Conservation (phyloP, 92 coral and sea anemone species). For the Metridium senile region DNA sequence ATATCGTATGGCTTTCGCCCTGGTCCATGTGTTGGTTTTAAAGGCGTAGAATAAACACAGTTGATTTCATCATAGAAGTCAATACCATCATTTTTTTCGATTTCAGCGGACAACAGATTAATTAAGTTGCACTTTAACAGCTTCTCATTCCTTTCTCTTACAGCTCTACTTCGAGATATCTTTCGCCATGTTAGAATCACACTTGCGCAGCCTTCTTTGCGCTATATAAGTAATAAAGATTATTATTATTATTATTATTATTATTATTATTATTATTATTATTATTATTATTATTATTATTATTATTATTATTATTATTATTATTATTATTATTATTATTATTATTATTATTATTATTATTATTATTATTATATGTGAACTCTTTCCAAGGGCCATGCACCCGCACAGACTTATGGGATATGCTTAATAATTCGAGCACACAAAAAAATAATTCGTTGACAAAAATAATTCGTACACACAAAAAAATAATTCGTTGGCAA, state of each 20-base stretch:
- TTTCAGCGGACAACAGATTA: not conserved
- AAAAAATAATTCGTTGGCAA: not conserved
- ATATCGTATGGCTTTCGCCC: slow-evolving; percentile 60
- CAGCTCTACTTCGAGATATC: not conserved
- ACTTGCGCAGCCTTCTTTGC: no score
- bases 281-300: no score
- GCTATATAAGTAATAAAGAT: no score
- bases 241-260: no score
- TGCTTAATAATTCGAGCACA: no score
- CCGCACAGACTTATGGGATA: slow-evolving; percentile 4
- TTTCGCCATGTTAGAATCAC: slow-evolving; percentile 8
- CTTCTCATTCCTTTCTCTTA: slow-evolving; percentile 9
- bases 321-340: no score
- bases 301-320: no score
- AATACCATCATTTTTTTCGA: not conserved
- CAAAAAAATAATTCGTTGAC: not conserved
- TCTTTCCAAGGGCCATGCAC: not conserved
- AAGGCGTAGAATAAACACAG: slow-evolving; percentile 6
- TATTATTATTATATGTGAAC: no score
- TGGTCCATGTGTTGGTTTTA: slow-evolving; percentile 17
- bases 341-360: no score
- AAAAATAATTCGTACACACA: slow-evolving; percentile 9
- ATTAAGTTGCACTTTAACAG: no score
- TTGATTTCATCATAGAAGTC: not conserved
- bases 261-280: no score